Evolutionary conservation across 2,113 vertebrate genomes (phyloP), one percentile per base, ranked within the genome.

Genomic region (western clawed frog (Xenopus tropicalis)): DNA sequence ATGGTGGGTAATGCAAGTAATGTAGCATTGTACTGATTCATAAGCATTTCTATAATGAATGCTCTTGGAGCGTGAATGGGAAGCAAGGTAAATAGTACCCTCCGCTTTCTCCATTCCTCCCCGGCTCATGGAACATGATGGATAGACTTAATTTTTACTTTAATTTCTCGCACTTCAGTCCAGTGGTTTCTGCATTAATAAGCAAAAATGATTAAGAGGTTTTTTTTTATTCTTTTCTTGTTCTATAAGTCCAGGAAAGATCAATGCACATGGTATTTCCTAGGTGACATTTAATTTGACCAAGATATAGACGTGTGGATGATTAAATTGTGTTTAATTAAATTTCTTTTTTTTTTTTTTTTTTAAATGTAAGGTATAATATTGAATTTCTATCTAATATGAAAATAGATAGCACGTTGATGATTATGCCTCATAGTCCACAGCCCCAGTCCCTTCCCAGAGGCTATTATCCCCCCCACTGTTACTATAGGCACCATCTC

Each of bases 121-220:
- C 88, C 83, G 88, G 89, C 85, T 91, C 90, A 90, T 91, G 90
- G 89, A 87, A 81, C 82, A 79, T 91, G 89, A 92, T 91, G 85
- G 87, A 92, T 93, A 83, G 80, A 85, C 70, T 62, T 90, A 92
- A 91, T 91, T 90, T 91, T 91, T 87, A 82, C 80, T 89, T 89
- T 90, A 90, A 90, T 90, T 88, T 87, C 82, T 86, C 87, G 79
- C 83, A 83, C 52, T 82, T 86, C 86, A 88, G 80, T 84, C 87
- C 87, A 85, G 82, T 86, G 86, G 88, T 88, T 89, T 88, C 80
- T 75, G 73, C 79, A 80, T 85, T 83, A 78, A 71, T 83, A 81
- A 85, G 80, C 83, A 86, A 83, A 87, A 86, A 87, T 87, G 44
- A 75, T 69, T 82, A 79, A 81, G 73, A 14, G 77, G 80, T 82